phyloP scores from a whole-genome alignment of 2,888 invertebrate genomes.

The Anoplius nigerrimus region DNA sequence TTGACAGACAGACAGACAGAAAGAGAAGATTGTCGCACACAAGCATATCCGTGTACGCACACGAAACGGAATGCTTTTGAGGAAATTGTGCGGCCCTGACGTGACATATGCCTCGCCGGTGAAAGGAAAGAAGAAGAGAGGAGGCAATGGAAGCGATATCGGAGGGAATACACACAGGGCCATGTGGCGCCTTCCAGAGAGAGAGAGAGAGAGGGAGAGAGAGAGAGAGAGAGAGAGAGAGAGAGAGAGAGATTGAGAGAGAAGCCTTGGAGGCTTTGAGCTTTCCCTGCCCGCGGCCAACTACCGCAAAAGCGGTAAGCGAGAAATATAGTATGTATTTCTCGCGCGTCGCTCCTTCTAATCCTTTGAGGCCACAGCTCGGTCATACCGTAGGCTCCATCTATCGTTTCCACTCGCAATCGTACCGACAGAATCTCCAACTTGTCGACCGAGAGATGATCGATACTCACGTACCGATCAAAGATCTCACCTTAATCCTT shows the following conservation, averaged over 20 bases:
- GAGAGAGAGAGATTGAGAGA: conserved; percentile 2
- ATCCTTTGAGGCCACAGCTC: conserved; percentile 2
- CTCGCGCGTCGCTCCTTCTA: too few species aligned
- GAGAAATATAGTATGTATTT: conserved; percentile 8
- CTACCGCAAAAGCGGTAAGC: conserved; percentile 9
- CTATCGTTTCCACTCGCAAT: conserved; percentile 25
- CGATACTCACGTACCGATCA: too few species aligned
- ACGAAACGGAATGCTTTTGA: conserved; percentile 61
- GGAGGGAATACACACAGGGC: conserved; percentile 32
- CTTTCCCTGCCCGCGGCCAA: conserved; percentile 69
- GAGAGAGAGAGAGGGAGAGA: background rate
- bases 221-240: background rate
- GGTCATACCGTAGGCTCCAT: conserved; percentile 38
- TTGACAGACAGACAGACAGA: too few species aligned
- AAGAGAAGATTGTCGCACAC: too few species aligned
- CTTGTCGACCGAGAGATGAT: too few species aligned
- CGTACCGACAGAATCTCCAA: background rate
- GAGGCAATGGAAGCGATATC: conserved; percentile 37
- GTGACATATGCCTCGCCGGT: conserved; percentile 58
- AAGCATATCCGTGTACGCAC: background rate
- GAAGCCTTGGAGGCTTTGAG: conserved; percentile 50
- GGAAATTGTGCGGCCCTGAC: conserved; percentile 50
- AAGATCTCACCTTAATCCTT: too few species aligned
- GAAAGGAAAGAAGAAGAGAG: conserved; percentile 60
- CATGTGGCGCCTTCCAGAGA: conserved; percentile 19